Percentiles rank a stretch among this genome's conserved stretches.
These are phyloP conservation scores for Psilopogon haemacephalus DNA, from an alignment of 2,113 vertebrate genomes.

Conservation along the genomic window DNA sequence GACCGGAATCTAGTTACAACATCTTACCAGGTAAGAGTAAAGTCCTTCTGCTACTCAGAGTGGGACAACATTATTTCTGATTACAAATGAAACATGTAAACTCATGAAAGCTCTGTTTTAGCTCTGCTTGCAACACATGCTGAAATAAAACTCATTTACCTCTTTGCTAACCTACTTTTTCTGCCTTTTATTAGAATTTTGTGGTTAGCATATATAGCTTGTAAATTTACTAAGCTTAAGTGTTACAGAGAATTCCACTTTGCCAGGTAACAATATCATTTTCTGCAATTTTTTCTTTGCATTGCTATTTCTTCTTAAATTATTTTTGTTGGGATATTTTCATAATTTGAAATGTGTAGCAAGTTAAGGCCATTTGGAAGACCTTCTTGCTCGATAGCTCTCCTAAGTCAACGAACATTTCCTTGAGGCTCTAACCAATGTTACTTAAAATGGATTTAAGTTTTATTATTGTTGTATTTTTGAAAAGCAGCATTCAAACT, in stretches of 20 bases:
- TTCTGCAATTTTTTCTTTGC: not conserved
- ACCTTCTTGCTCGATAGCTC: not conserved
- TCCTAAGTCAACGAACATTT: not conserved
- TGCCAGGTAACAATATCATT: not conserved
- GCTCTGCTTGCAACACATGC: not conserved
- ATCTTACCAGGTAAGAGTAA: slow-evolving; percentile 86
- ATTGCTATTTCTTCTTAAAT: not conserved
- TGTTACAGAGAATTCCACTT: not conserved
- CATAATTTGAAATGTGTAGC: not conserved
- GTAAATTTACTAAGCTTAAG: not conserved
- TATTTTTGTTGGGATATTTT: not conserved
- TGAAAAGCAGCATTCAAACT: not conserved
- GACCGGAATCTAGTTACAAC: slow-evolving; percentile 81
- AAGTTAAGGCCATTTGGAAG: not conserved
- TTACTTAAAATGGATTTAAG: not conserved
- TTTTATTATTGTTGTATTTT: not conserved
- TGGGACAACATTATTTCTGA: not conserved
- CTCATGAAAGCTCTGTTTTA: not conserved
- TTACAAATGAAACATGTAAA: not conserved
- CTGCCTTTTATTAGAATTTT: not conserved
- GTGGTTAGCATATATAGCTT: not conserved
- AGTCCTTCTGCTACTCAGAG: not conserved
- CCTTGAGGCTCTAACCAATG: not conserved
- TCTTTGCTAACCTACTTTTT: not conserved
- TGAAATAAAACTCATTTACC: not conserved